These are phyloP conservation scores for Naja naja DNA, from an alignment of 2,113 vertebrate species.

Conservation along the genomic window DNA sequence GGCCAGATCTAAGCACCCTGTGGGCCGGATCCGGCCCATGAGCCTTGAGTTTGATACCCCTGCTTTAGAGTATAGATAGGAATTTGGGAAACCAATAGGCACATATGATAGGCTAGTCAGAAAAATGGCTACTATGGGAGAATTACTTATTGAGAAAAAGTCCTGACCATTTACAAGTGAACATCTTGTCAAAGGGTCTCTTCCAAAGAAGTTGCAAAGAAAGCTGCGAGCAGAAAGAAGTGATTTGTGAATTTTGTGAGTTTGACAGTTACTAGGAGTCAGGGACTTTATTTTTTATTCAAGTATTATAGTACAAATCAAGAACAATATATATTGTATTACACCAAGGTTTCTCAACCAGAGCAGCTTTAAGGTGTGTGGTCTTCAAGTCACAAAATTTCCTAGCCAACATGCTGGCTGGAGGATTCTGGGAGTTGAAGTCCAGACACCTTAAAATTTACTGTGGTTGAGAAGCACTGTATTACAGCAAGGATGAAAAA, in stretches of 20 bases:
- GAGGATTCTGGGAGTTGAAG: not conserved
- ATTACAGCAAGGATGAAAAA: not conserved
- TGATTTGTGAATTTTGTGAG: too few relatives aligned
- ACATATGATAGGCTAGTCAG: not conserved
- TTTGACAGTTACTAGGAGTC: not conserved
- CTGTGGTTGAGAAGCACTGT: not conserved
- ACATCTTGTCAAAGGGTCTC: not conserved
- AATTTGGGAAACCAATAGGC: not conserved
- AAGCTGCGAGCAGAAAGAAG: not conserved
- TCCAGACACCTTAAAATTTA: not conserved
- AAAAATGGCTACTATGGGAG: not conserved
- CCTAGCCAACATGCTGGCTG: not conserved
- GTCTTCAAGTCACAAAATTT: not conserved
- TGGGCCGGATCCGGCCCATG: too few relatives aligned
- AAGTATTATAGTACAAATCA: not conserved
- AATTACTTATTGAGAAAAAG: not conserved
- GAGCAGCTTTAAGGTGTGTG: not conserved
- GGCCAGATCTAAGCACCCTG: too few relatives aligned
- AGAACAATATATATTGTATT: not conserved
- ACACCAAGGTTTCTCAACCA: not conserved
- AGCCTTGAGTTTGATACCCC: too few relatives aligned
- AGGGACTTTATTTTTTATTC: not conserved
- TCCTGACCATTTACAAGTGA: not conserved
- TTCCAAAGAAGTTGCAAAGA: not conserved
- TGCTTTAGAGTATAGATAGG: not conserved